Base-by-base conservation (phyloP, 2,797 vertebrate species). In the Hydrocynus forskahlii region DNA sequence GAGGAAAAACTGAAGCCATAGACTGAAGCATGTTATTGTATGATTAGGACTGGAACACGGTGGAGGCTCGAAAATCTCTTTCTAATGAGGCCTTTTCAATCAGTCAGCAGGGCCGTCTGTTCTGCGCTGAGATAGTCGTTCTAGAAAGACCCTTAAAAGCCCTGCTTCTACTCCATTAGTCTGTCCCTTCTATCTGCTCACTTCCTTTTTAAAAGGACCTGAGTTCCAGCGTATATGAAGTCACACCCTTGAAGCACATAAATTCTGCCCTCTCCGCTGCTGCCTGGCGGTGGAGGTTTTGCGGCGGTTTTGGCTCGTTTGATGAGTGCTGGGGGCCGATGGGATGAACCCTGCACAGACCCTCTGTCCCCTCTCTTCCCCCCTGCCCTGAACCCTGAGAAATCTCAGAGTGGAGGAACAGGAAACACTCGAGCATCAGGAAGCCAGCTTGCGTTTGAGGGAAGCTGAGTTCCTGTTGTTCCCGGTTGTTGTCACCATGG, bases 91-190 rank as follows among this genome's bases (percentile, higher is more conserved):
- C 72, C 69, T 52, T 25, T 16, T 55, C 17, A 86, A 91, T 93
- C 92, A 90, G 85, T 93, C 92, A 92, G 89, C 88, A 74, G 85
- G 35, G 71, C 43, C 83, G 84, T 88, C 91, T 91, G 89, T 84
- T 89, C 88, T 88, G 85, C 89, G 89, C 92, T 89, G 89, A 87
- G 90, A 91, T 91, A 86, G 87, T 92, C 91, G 92, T 84, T 59
- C 13, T 52, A 59, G 50, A 80, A 71, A 73, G n/a, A n/a, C 55
- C 60, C 40, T 81, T 86, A 90, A 90, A 88, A 86, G 85, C 57
- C 87, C 88, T 86, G 82, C 83, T 91, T 91, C 89, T 92, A 89
- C 87, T 91, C 91, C 91, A 95, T 95, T 94, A 93, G 86, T 75
- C 81, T 52, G 72, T 64, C 52, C 63, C 74, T 78, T 69, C 71